Percentiles rank a stretch among this genome's conserved stretches.
Conservation (phyloP, 2,888 invertebrate genomes). For the Nomada fabriciana region DNA sequence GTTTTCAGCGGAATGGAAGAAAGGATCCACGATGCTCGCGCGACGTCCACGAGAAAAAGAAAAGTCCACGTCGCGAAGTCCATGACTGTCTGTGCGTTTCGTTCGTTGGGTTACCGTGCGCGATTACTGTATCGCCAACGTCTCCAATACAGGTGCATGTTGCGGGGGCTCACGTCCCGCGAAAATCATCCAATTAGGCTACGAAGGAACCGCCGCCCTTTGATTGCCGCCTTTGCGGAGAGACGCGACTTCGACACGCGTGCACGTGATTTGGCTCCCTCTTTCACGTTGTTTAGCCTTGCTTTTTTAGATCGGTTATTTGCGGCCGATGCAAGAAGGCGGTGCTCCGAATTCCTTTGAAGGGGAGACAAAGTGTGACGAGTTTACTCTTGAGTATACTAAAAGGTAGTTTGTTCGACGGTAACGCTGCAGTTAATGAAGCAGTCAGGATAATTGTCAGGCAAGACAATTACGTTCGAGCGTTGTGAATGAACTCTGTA, state of each 20-base stretch:
- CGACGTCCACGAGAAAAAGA: slow-evolving; percentile 22
- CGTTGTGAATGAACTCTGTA: too few species aligned
- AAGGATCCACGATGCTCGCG: slow-evolving; percentile 34
- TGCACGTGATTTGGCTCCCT: slow-evolving; percentile 7
- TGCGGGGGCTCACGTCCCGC: slow-evolving; percentile 5
- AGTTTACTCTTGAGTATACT: neutral
- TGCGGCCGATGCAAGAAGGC: neutral
- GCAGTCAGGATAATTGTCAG: too few species aligned
- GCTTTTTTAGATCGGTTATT: neutral
- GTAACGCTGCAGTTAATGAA: too few species aligned
- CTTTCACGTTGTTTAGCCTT: neutral
- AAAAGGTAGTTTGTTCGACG: too few species aligned
- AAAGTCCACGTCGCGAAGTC: neutral
- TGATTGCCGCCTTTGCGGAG: slow-evolving; percentile 53
- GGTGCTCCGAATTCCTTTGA: neutral
- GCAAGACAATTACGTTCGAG: too few species aligned
- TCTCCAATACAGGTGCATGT: too few species aligned
- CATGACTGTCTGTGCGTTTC: slow-evolving; percentile 10
- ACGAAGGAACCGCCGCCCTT: slow-evolving; percentile 47
- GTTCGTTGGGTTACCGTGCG: slow-evolving; percentile 15
- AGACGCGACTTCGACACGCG: slow-evolving; percentile 37
- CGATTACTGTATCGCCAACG: slow-evolving; percentile 39
- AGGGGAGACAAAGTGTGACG: neutral
- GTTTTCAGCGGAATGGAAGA: slow-evolving; percentile 60
- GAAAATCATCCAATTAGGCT: slow-evolving; percentile 65